Conservation (phyloP, 1,140 invertebrate genomes). For the Homarus americanus region DNA sequence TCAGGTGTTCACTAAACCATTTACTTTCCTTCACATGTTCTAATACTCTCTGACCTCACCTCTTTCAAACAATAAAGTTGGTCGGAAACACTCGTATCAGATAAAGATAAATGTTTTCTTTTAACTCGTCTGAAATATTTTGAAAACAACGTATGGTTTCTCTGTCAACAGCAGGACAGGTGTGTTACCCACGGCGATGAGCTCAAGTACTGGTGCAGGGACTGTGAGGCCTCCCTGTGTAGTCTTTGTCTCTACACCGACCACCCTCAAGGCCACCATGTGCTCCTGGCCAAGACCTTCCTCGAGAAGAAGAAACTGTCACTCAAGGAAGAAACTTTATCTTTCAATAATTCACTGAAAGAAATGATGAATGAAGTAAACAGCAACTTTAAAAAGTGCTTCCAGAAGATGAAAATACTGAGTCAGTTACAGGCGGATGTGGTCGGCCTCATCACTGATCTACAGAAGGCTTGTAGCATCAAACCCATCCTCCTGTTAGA, state of each 20-base stretch:
- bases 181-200: conserved; percentile 19
- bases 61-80: too few relatives aligned
- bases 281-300: conserved; percentile 16
- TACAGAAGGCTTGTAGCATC: not conserved
- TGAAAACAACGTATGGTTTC: too few relatives aligned
- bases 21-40: too few relatives aligned
- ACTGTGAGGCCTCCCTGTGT: conserved; percentile 18
- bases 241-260: conserved; percentile 44
- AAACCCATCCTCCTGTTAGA: not conserved
- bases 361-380: not conserved
- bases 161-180: not conserved
- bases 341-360: not conserved
- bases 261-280: conserved; percentile 30
- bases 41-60: too few relatives aligned
- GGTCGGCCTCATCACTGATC: not conserved
- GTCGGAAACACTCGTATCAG: too few relatives aligned
- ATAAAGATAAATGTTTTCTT: not conserved
- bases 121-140: not conserved
- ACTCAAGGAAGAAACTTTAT: not conserved
- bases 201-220: conserved; percentile 19
- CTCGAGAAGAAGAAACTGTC: conserved; percentile 15
- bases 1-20: too few relatives aligned
- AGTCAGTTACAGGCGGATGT: not conserved
- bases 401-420: not conserved
- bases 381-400: not conserved